These are phyloP conservation scores for Gasteruption jaculator DNA, from an alignment of 2,888 invertebrate species.

Conservation along the genomic window DNA sequence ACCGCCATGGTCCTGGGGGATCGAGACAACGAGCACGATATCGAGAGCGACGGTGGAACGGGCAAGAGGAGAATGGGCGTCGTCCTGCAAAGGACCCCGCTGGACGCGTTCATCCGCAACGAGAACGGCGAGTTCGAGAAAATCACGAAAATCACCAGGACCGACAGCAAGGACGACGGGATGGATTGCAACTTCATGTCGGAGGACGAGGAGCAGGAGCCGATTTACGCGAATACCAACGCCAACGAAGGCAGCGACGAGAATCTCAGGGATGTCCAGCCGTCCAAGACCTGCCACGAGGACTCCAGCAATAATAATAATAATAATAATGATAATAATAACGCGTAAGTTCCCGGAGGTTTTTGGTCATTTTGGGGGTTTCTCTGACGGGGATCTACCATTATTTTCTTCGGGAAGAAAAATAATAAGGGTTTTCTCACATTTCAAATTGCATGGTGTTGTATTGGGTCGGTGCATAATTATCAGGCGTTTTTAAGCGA, in stretches of 20 bases:
- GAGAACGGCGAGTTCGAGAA: conserved; percentile 10
- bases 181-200: conserved; percentile 47
- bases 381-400: too few relatives aligned
- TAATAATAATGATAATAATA: conserved; percentile 25
- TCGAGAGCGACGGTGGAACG: conserved; percentile 11
- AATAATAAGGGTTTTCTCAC: too few relatives aligned
- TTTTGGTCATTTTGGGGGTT: too few relatives aligned
- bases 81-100: conserved; percentile 15
- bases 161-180: conserved; percentile 46
- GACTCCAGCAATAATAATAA: conserved; percentile 25
- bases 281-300: too few relatives aligned
- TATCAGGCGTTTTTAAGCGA: too few relatives aligned
- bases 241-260: conserved; percentile 35
- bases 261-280: conserved; percentile 32
- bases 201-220: conserved; percentile 41
- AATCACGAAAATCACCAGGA: conserved; percentile 31
- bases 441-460: too few relatives aligned
- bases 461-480: too few relatives aligned
- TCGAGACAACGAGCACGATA: conserved; percentile 21
- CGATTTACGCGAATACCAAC: conserved; percentile 43
- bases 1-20: conserved; percentile 24
- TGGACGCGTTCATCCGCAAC: conserved; percentile 11
- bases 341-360: too few relatives aligned
- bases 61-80: conserved; percentile 15
- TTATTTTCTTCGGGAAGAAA: too few relatives aligned